Conservation (phyloP, 2,888 invertebrate genomes). For the Plebejus argus region DNA sequence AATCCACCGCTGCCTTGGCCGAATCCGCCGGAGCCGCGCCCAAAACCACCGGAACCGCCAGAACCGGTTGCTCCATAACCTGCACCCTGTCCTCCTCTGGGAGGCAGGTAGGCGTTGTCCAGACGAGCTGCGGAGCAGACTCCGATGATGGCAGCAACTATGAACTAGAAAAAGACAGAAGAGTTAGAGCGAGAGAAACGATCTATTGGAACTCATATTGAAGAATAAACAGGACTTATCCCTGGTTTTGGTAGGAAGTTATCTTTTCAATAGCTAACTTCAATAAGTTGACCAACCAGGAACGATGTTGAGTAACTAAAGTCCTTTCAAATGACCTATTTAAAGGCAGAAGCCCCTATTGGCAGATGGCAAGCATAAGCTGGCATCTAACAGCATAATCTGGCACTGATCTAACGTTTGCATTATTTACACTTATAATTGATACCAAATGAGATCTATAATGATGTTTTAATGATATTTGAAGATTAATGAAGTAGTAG, state of each 20-base stretch:
- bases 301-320: no score
- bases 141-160: slow-evolving; percentile 70
- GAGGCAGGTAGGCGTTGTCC: slow-evolving; percentile 76
- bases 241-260: background rate
- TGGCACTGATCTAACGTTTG: no score
- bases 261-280: no score
- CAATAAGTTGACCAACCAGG: no score
- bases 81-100: slow-evolving; percentile 69
- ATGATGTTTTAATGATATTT: slow-evolving; percentile 19
- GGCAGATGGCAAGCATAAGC: no score
- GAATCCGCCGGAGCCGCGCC: slow-evolving; percentile 43
- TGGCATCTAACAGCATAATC: no score
- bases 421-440: background rate
- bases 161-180: slow-evolving; percentile 53
- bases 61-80: slow-evolving; percentile 56
- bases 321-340: no score
- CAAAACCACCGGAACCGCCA: slow-evolving; percentile 36
- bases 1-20: slow-evolving; percentile 43
- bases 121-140: slow-evolving; percentile 72
- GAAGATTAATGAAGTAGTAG: slow-evolving; percentile 7
- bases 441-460: background rate
- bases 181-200: background rate
- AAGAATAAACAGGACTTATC: background rate
- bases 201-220: background rate
- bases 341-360: no score